Base-by-base conservation (phyloP, 1,140 invertebrate species). In the Listronotus bonariensis region DNA sequence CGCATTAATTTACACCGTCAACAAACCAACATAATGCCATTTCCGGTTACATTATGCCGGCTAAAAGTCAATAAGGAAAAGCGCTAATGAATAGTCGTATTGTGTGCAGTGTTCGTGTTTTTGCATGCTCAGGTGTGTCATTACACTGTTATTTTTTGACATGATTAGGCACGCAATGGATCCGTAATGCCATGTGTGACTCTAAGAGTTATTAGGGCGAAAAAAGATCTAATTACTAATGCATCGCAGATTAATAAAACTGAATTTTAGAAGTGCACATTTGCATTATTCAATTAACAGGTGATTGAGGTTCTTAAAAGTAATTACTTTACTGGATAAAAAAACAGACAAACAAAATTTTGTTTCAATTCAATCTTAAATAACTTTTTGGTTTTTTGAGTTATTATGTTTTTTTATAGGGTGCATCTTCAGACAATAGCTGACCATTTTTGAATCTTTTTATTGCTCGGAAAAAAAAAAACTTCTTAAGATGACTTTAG, bases 41-140 rank as follows among this genome's bases (percentile, higher is more conserved):
- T 58, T 65, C 63, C 63, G 63, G 53, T 65, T 46, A 34, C 61
- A 64, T 55, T 48, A 56, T 62, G 11, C 15, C 17, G n/a, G 52
- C 41, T 52, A 48, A 56, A 64, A 64, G 40, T 46, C 34, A 52
- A 61, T 40, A 49, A 64, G 34, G 61, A 64, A 55, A 56, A 56
- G 26, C 32, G 42, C 40, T 64, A 46, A 64, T 55, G 48, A 55
- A 56, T 64, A 40, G 36, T 32, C 38, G 34, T 43, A 40, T 53
- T 52, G 49, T 52, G 61, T 32, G 45, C 9, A 17, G 20, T 4
- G 53, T 55, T 52, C 61, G 61, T 64, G 61, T 48, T 64, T 52
- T 20, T 43, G 51, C 53, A 64, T 56, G 61, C 20, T 38, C 52
- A 64, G 59, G 59, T 62, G 59, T 51, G 59, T 49, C 41, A 60